Percentiles rank a stretch among this genome's conserved stretches.
Evolutionary conservation across 1,140 invertebrate genomes (phyloP).

Genomic region (Drosophila asahinai): DNA sequence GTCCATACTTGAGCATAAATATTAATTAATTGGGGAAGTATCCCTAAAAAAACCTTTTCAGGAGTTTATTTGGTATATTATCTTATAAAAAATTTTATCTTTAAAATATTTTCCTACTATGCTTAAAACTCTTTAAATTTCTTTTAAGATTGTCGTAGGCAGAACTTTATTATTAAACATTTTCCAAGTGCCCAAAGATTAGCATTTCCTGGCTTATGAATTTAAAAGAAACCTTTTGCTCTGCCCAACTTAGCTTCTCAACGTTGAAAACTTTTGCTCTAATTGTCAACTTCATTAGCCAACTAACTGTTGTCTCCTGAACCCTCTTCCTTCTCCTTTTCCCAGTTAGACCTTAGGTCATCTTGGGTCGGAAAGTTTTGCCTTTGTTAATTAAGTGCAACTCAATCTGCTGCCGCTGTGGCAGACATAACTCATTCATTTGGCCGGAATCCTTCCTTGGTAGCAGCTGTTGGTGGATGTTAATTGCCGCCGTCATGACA

Average conservation of each 20-base stretch:
- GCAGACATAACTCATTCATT: slow-evolving; percentile 56
- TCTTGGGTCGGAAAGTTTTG: slow-evolving; percentile 43
- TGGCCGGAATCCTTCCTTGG: slow-evolving; percentile 21
- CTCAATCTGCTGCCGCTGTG: slow-evolving; percentile 42
- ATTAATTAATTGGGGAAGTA: too few species aligned
- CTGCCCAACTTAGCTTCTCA: slow-evolving; percentile 2
- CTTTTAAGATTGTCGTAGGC: too few species aligned
- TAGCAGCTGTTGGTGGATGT: slow-evolving; percentile 34
- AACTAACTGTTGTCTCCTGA: slow-evolving; percentile 19
- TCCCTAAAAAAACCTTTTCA: too few species aligned
- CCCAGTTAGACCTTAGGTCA: slow-evolving; percentile 25
- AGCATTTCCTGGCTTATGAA: slow-evolving; percentile 27
- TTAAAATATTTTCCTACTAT: too few species aligned
- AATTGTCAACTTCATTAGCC: slow-evolving; percentile 62
- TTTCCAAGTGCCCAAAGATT: neutral
- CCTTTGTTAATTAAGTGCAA: slow-evolving; percentile 68
- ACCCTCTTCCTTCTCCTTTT: too few species aligned
- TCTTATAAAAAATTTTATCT: too few species aligned
- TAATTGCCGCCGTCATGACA: slow-evolving; percentile 43
- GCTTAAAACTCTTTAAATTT: too few species aligned
- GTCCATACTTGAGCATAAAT: too few species aligned
- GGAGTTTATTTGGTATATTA: too few species aligned
- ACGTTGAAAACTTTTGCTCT: slow-evolving; percentile 40
- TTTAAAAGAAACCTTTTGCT: slow-evolving; percentile 6
- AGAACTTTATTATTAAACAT: too few species aligned